Evolutionary conservation across 2,113 vertebrate genomes (phyloP).

Genomic region (Sisor rabdophorus): DNA sequence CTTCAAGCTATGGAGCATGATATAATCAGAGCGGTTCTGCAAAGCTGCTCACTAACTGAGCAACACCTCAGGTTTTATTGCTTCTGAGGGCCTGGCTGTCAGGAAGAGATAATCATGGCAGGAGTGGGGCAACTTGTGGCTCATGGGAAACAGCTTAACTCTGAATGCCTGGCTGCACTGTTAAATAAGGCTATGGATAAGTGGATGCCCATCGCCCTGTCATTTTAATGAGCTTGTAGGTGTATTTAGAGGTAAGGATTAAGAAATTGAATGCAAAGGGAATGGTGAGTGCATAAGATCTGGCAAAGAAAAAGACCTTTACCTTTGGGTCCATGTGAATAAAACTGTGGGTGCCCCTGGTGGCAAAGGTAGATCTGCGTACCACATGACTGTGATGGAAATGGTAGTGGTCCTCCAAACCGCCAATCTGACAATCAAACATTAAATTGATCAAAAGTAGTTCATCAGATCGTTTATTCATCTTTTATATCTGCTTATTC

Average conservation of each 20-base stretch:
- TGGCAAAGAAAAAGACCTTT: slow-evolving; percentile 10
- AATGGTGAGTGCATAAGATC: neutral
- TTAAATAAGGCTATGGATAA: slow-evolving; percentile 44
- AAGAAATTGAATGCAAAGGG: neutral
- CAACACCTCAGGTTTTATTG: slow-evolving; percentile 48
- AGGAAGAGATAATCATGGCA: slow-evolving; percentile 46
- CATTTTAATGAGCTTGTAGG: slow-evolving; percentile 36
- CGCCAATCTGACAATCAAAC: slow-evolving; percentile 76
- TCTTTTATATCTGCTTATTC: too few relatives aligned
- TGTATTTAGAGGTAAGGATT: neutral
- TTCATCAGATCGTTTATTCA: too few relatives aligned
- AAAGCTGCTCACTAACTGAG: slow-evolving; percentile 41
- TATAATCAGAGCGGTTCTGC: slow-evolving; percentile 42
- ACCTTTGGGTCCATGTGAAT: slow-evolving; percentile 91
- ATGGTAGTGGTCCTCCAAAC: slow-evolving; percentile 85
- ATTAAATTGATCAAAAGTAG: neutral
- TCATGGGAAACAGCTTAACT: slow-evolving; percentile 47
- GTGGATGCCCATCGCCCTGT: slow-evolving; percentile 19
- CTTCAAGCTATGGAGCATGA: slow-evolving; percentile 36
- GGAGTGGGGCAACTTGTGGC: slow-evolving; percentile 32
- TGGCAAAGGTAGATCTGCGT: slow-evolving; percentile 74
- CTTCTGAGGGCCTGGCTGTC: slow-evolving; percentile 45
- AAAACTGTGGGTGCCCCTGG: slow-evolving; percentile 80
- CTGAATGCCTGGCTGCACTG: slow-evolving; percentile 44
- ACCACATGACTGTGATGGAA: slow-evolving; percentile 88